Conservation (phyloP, 2,113 vertebrate genomes). For the Pitta sordida region DNA sequence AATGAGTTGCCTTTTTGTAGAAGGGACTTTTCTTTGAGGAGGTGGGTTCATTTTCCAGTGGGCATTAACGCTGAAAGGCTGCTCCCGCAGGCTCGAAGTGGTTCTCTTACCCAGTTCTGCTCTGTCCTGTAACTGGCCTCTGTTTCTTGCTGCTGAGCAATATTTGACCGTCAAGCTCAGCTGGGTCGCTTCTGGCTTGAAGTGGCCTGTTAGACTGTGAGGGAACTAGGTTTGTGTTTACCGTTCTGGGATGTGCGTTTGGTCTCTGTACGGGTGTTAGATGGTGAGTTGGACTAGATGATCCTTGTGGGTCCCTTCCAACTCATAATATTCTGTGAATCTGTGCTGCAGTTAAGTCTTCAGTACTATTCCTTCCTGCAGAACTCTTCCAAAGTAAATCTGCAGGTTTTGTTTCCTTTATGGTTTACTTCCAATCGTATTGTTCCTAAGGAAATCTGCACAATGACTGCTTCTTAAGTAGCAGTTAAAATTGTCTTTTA, state of each 20-base stretch:
- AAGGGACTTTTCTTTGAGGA: not conserved
- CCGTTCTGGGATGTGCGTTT: too few species aligned
- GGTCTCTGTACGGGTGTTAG: too few species aligned
- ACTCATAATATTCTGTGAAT: too few species aligned
- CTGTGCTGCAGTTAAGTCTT: not conserved
- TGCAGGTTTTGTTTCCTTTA: accelerated
- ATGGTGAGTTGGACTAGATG: too few species aligned
- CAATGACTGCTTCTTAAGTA: not conserved
- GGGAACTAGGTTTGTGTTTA: too few species aligned
- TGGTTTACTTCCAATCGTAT: not conserved
- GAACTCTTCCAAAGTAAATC: not conserved
- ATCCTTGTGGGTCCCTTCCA: too few species aligned
- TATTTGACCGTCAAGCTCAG: not conserved
- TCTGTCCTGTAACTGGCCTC: not conserved
- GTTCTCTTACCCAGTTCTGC: accelerated
- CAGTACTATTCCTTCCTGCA: not conserved
- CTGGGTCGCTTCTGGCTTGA: too few species aligned
- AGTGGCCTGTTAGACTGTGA: too few species aligned
- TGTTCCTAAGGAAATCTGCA: not conserved
- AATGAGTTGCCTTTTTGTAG: not conserved
- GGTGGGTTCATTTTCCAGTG: not conserved
- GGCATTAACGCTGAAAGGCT: not conserved
- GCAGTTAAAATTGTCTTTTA: not conserved
- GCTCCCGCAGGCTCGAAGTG: not conserved
- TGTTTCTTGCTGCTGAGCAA: not conserved